Evolutionary conservation across 2,888 invertebrate genomes (phyloP).

Genomic region (Stegana nigrithorax): DNA sequence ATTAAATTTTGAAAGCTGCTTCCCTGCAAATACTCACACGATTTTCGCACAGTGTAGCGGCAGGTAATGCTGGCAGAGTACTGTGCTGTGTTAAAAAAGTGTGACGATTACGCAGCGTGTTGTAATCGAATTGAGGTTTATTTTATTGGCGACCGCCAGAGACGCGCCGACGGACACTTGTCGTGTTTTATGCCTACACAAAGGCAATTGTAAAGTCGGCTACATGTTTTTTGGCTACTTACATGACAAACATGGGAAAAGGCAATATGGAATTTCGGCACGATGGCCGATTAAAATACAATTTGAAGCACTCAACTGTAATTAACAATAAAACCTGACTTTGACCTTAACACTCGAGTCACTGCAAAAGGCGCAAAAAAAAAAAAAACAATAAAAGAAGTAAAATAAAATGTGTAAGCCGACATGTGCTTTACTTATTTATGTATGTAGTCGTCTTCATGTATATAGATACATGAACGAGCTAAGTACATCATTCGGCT

Average conservation of each 20-base stretch:
- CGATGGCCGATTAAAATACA: conserved; percentile 22
- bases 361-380: neutral
- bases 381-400: too few relatives aligned
- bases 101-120: neutral
- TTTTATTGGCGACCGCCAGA: neutral
- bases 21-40: too few relatives aligned
- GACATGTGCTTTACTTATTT: too few relatives aligned
- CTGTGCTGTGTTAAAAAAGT: too few relatives aligned
- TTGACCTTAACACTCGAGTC: conserved; percentile 55
- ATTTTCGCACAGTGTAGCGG: too few relatives aligned
- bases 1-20: too few relatives aligned
- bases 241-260: conserved; percentile 8
- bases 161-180: neutral
- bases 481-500: too few relatives aligned
- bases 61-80: too few relatives aligned
- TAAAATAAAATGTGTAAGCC: too few relatives aligned
- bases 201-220: neutral
- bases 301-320: conserved; percentile 36
- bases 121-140: neutral
- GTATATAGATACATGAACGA: too few relatives aligned
- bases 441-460: too few relatives aligned
- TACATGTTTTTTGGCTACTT: neutral
- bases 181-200: neutral
- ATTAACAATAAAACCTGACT: conserved; percentile 61
- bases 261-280: conserved; percentile 4